Evolutionary conservation across 2,797 vertebrate genomes (phyloP), one percentile per base, ranked within the genome.

Genomic region (Cheracebus regulus): DNA sequence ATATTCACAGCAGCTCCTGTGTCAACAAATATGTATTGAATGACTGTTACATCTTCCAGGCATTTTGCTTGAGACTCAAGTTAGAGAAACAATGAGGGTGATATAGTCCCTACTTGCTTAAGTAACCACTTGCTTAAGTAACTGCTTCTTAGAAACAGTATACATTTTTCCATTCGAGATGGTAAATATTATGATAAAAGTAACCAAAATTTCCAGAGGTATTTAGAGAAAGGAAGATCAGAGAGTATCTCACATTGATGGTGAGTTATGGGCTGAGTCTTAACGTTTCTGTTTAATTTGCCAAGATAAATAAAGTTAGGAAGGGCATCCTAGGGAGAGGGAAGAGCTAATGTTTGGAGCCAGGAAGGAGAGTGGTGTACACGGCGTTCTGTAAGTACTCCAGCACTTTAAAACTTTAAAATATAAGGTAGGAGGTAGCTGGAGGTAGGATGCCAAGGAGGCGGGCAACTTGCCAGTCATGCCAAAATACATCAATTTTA

Each of bases 321-420:
- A 90, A 94, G 4, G 36, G 13, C 15, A 52, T 39, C 17, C 3
- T 39, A 64, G n/a, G 2, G 5, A 88, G 26, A 88, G 5, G 33
- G 48, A 75, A 90, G 10, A 73, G 33, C 8, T 22, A 26, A 61
- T 46, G 8, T 17, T 14, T 57, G 28, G 22, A 48, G 14, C 5
- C 22, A 58, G 75, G 39, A 79, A 73, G 36, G 14, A 52, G 20
- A 52, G 4, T 24, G 3, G 20, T 36, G 2, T 12, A 24, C 20
- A 8, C 1, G 0, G 3, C 0, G 7, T 83, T 50, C 61, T 19
- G 0, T 80, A 28, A 44, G 7, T 33, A 12, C 28, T 17, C 1
- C 5, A 41, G 14, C 26, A 36, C 2, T 20, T 7, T 26, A 26
- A 44, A 70, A 48, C n/a, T 95, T 84, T 44, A 41, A 83, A 90